Evolutionary conservation across 2,888 invertebrate genomes (phyloP), one percentile per base, ranked within the genome.

Genomic region (Synanthedon andrenaeformis): DNA sequence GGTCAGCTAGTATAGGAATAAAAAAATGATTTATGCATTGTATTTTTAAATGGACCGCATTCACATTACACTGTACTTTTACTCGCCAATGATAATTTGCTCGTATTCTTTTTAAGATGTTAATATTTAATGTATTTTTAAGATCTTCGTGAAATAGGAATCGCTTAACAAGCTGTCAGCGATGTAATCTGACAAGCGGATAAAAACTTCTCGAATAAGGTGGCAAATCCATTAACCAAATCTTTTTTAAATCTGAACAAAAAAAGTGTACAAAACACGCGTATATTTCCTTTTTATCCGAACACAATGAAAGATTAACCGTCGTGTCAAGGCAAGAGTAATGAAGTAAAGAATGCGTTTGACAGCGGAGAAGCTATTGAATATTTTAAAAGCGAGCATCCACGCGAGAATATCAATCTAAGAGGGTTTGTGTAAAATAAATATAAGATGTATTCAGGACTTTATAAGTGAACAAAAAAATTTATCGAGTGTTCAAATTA

Each of bases 261-360:
- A 51, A n/a, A 50, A 51, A 51, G 35, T 13, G 4, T n/a, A 74
- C 65, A 70, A 64, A 70, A 70, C 67, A 69, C 67, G 65, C 65
- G 62, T 65, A 67, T 66, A 66, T 67, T n/a, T 53, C 54, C 54
- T 56, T 56, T 72, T 74, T 71, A 72, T 72, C 62, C 68, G 61
- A 64, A 66, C 69, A 78, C 80, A 79, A 78, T 79, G 74, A 79
- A 79, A 78, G 80, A 81, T 81, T 78, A 81, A 79, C 78, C 72
- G 66, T 65, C 66, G 65, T 71, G 73, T 74, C 73, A 70, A 67
- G 69, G 65, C 62, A 70, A 81, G 81, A 82, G 78, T 79, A 78
- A 82, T 82, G 79, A 80, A 76, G 70, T 67, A 67, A 72, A 72
- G 74, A 79, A 78, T 77, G 79, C 73, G 70, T 79, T 78, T 80